phyloP scores from a whole-genome alignment of 2,113 vertebrate genomes.

The Scytalopus superciliaris region DNA sequence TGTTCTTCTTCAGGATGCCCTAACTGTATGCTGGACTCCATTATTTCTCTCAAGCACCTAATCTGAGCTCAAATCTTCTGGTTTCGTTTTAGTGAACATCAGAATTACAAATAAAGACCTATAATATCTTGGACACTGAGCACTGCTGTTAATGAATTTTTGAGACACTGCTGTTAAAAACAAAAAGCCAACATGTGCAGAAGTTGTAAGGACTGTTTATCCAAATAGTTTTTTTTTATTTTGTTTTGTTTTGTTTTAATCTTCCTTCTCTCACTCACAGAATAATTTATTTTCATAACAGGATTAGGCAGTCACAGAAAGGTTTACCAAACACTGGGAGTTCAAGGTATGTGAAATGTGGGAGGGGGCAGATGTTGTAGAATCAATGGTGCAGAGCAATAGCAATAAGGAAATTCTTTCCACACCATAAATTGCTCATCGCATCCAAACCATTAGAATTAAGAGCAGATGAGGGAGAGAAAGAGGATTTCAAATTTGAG shows the following conservation, averaged over 20 bases:
- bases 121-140: slow-evolving; percentile 24
- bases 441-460: slow-evolving; percentile 56
- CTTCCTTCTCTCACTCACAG: slow-evolving; percentile 71
- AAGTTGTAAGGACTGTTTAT: slow-evolving; percentile 70
- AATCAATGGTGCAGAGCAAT: slow-evolving; percentile 46
- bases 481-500: slow-evolving; percentile 64
- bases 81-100: slow-evolving; percentile 22
- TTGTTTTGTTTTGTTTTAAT: slow-evolving; percentile 56
- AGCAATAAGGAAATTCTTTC: slow-evolving; percentile 28
- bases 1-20: slow-evolving; percentile 13
- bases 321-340: slow-evolving; percentile 60
- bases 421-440: slow-evolving; percentile 10
- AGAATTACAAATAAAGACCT: slow-evolving; percentile 57
- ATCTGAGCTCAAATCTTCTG: slow-evolving; percentile 18
- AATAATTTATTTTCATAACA: slow-evolving; percentile 72
- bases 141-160: slow-evolving; percentile 51
- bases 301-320: slow-evolving; percentile 76
- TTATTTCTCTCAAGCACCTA: slow-evolving; percentile 35
- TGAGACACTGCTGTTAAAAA: slow-evolving; percentile 15
- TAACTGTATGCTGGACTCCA: slow-evolving; percentile 44
- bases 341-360: slow-evolving; percentile 74
- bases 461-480: slow-evolving; percentile 71
- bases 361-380: slow-evolving; percentile 72
- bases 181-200: slow-evolving; percentile 40
- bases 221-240: slow-evolving; percentile 31